A percentile compares a stretch with the other conserved stretches of the same genome.
Conservation (phyloP, 2,113 vertebrate species). For the Tupaia tana region DNA sequence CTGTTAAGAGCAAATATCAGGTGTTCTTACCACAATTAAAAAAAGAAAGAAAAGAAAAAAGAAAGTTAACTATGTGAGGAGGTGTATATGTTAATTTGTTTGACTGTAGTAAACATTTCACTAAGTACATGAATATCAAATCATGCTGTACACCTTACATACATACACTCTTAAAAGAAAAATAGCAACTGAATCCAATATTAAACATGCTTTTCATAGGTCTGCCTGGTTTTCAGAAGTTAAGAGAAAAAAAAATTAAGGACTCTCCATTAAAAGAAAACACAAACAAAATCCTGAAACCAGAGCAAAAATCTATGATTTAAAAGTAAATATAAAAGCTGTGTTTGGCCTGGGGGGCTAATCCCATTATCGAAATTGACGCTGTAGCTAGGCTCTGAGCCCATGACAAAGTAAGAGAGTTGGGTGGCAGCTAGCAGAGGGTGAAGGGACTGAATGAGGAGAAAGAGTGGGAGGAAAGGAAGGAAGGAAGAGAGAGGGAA, state of each 20-base stretch:
- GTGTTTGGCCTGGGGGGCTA: background rate
- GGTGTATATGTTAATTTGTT: background rate
- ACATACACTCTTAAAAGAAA: background rate
- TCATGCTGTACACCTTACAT: background rate
- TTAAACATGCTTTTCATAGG: background rate
- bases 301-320: background rate
- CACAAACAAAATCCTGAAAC: background rate
- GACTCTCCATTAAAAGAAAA: background rate
- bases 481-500: too few species aligned
- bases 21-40: background rate
- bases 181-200: background rate
- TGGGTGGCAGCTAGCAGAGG: too few species aligned
- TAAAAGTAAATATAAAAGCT: background rate
- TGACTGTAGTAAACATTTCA: background rate
- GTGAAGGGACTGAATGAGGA: accelerated
- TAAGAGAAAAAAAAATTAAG: background rate
- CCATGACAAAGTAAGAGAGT: background rate
- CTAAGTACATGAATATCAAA: background rate
- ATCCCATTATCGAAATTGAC: too few species aligned
- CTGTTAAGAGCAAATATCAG: background rate
- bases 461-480: too few species aligned
- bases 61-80: background rate
- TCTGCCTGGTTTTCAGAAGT: background rate
- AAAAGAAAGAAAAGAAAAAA: too few species aligned
- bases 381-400: background rate